Conservation (phyloP, 1,140 invertebrate genomes). For the Campoletis sonorensis region DNA sequence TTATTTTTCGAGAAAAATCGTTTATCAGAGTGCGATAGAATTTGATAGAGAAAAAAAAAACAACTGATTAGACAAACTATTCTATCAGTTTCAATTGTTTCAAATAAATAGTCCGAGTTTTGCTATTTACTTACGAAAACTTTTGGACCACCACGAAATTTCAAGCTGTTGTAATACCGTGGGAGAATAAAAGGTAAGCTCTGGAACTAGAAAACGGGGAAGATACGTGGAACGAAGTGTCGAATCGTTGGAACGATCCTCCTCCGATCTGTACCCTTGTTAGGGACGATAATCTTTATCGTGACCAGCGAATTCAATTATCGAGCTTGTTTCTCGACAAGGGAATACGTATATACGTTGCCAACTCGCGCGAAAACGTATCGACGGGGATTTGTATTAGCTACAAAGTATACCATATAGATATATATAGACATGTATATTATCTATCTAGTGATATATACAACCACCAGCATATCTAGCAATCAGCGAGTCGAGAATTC, state of each 20-base stretch:
- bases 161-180: neutral
- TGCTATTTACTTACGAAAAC: no score
- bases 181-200: constrained; percentile 27
- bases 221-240: constrained; percentile 37
- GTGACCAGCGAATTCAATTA: constrained; percentile 57
- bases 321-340: constrained; percentile 47
- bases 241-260: constrained; percentile 50
- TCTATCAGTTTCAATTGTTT: no score
- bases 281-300: constrained; percentile 55
- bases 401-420: constrained; percentile 15
- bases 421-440: neutral
- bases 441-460: neutral
- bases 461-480: neutral
- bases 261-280: constrained; percentile 53
- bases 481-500: neutral
- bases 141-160: neutral
- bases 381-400: constrained; percentile 27
- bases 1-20: no score
- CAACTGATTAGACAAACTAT: no score
- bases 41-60: no score
- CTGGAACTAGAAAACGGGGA: constrained; percentile 17
- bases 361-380: neutral
- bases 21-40: no score
- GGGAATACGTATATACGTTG: constrained; percentile 30
- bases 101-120: no score